A percentile compares a stretch with the other conserved stretches of the same genome.
These are phyloP conservation scores for Leguminivora glycinivorella DNA, from an alignment of 1,140 invertebrate species.

Conservation along the genomic window DNA sequence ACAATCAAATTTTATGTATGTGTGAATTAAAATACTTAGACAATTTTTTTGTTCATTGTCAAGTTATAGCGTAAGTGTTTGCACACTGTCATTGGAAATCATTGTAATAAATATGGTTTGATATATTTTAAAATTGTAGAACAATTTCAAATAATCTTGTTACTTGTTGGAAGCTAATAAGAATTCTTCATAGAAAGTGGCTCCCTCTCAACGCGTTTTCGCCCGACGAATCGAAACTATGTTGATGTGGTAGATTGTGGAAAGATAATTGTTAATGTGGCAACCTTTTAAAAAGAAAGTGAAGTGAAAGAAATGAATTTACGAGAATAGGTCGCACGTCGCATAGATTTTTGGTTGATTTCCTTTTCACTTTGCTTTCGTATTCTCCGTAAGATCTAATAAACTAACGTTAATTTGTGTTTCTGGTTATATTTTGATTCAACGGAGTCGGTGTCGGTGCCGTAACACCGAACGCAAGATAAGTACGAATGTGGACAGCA, in stretches of 20 bases:
- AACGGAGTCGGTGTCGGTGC: constrained; percentile 56
- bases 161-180: constrained; percentile 1
- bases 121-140: too few relatives aligned
- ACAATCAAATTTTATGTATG: neutral
- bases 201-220: neutral
- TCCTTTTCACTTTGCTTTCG: constrained; percentile 77
- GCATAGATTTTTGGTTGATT: constrained; percentile 79
- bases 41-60: neutral
- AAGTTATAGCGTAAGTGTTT: neutral
- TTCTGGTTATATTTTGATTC: constrained; percentile 69
- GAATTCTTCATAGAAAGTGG: neutral
- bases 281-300: constrained; percentile 76
- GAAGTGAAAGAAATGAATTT: constrained; percentile 78
- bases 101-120: neutral
- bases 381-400: constrained; percentile 75
- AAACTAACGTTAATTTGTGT: constrained; percentile 73
- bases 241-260: neutral
- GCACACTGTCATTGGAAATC: neutral
- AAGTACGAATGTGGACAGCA: constrained; percentile 76
- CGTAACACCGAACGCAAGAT: constrained; percentile 63
- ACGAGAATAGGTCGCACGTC: constrained; percentile 77
- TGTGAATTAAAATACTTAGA: neutral
- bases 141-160: neutral
- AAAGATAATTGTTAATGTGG: constrained; percentile 38
- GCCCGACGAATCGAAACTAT: neutral